Evolutionary conservation across 2,797 vertebrate species (phyloP).

Genomic region (Scyliorhinus canicula): DNA sequence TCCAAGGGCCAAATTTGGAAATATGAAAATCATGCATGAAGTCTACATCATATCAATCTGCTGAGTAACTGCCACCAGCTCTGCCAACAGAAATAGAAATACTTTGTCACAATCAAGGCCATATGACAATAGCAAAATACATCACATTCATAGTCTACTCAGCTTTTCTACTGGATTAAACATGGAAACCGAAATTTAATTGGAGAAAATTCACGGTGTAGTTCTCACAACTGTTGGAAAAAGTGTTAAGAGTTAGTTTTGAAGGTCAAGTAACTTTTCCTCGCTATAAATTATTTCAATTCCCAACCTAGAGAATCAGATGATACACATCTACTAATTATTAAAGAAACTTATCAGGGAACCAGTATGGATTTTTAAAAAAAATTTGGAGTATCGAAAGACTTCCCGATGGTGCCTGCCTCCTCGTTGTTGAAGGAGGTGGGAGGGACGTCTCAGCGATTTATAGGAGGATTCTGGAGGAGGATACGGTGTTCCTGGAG

Average conservation of each 20-base stretch:
- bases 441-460: no score
- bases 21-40: neutral
- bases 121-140: neutral
- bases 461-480: no score
- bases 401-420: no score
- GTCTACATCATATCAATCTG: neutral
- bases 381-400: no score
- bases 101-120: neutral
- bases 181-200: neutral
- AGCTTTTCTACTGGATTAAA: neutral
- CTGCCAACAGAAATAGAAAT: neutral
- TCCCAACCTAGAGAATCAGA: neutral
- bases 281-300: neutral
- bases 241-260: neutral
- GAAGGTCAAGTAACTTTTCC: neutral
- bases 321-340: neutral
- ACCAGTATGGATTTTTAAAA: neutral
- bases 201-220: neutral
- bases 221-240: neutral
- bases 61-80: neutral
- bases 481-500: no score
- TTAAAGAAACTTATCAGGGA: neutral
- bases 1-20: neutral
- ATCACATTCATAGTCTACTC: constrained; percentile 1
- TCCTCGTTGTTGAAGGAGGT: no score